phyloP scores from a whole-genome alignment of 2,888 invertebrate genomes.

The Hyles lineata region DNA sequence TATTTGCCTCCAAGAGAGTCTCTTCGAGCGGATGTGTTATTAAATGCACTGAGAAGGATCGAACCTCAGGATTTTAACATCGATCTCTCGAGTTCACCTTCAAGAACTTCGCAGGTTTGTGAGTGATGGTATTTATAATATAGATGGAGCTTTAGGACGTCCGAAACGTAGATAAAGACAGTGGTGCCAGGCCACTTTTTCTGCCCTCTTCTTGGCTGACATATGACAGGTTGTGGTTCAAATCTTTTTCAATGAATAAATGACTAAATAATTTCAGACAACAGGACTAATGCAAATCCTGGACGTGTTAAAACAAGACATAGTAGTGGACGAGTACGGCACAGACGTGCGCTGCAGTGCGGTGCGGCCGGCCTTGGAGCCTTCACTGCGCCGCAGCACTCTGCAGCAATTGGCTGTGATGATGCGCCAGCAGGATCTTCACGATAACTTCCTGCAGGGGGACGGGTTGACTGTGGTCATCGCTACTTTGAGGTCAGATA shows the following conservation, averaged over 20 bases:
- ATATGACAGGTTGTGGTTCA: background rate
- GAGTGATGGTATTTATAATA: too few species aligned
- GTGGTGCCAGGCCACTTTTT: too few species aligned
- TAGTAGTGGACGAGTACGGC: conserved; percentile 64
- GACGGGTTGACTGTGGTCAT: conserved; percentile 82
- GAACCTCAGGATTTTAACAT: conserved; percentile 73
- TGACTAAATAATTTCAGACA: conserved; percentile 51
- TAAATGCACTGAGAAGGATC: conserved; percentile 68
- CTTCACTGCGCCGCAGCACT: conserved; percentile 87
- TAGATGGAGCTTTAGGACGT: too few species aligned
- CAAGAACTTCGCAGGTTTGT: conserved; percentile 63
- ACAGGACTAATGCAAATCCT: conserved; percentile 72
- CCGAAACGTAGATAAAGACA: too few species aligned
- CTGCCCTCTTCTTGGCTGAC: too few species aligned
- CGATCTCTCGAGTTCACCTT: conserved; percentile 61
- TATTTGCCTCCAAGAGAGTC: conserved; percentile 75
- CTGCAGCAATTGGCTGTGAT: conserved; percentile 88
- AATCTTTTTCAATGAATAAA: conserved; percentile 1
- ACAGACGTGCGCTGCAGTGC: conserved; percentile 49
- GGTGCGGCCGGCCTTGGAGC: conserved; percentile 79
- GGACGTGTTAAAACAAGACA: conserved; percentile 77
- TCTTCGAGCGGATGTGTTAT: conserved; percentile 70
- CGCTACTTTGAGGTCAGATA: conserved; percentile 65
- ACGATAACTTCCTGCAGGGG: conserved; percentile 84
- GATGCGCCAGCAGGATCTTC: conserved; percentile 86